Base-by-base conservation (phyloP, 2,113 vertebrate species). In the Pachyramphus minor region DNA sequence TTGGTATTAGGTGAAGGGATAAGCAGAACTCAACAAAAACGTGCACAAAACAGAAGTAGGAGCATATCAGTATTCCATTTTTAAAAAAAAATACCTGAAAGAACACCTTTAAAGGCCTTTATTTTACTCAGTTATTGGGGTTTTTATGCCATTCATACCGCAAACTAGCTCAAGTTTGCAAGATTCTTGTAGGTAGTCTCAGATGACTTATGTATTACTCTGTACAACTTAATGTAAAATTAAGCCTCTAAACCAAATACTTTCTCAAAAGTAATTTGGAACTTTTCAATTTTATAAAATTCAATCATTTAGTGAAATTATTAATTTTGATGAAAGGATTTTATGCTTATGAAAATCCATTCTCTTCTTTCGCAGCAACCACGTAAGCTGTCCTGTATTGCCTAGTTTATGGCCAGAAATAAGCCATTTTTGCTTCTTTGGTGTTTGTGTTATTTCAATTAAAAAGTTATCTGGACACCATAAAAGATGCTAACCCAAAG, bases 61-160 rank as follows among this genome's bases (percentile, higher is more conserved):
- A 89, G 14, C 0, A 0, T n/a, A 6, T 59, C 11, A 5, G 55
- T 56, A 6, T 44, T 24, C 18, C 3, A 0, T 10, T 17, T n/a
- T 47, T 64, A 25, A 3, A 18, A 39, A 2, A 18, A 39, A 28
- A 17, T 16, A 17, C 12, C 63, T 35, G 24, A 49, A 59, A 49
- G 14, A 75, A 35, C 53, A 11, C 27, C 14, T 77, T 45, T 33
- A 11, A 78, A 50, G 25, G 50, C 45, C 20, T 47, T 69, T 35
- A 25, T 52, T 78, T 79, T 67, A 21, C 16, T n/a, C n/a, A 22
- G 0, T 17, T 59, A 2, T 19, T 64, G 24, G 24, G 77, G n/a
- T 55, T 50, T 39, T 59, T 23, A 8, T 64, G 30, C 64, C 41
- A 1, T 37, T 84, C 35, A 4, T 59, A 50, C 59, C 17, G 2